Base-by-base conservation (phyloP, 2,888 invertebrate species). In the Sphinx pinastri region DNA sequence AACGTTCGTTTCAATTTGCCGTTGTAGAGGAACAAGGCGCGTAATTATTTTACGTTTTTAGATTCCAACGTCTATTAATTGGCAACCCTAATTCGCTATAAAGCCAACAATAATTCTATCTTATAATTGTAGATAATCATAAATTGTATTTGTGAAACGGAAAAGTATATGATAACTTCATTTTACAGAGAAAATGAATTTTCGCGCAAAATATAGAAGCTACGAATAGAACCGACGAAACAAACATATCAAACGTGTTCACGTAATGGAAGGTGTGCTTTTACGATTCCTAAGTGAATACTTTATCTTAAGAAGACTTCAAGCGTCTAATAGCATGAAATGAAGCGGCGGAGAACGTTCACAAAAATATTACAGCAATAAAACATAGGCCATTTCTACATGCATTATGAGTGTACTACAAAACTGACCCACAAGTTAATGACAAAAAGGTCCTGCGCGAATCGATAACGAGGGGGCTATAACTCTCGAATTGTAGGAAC, bases 271-370 rank as follows among this genome's bases (percentile, higher is more conserved):
- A 25, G 38, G 59, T 38, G 66, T 49, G n/a, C 52, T 63, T 72
- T 72, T 72, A 73, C 54, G 66, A 63, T 67, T 67, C 69, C 70
- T 75, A 63, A 68, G 70, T 68, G 25, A 38, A 67, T 77, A 70
- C 72, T 74, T 74, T 75, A 63, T 69, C 72, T 82, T 79, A 79
- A 80, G 72, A 72, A 59, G 67, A 59, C 63, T 70, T 74, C 71
- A 74, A 78, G 75, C 73, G 67, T 59, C 71, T 69, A 73, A 77
- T 77, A 79, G 68, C 52, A 68, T 75, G 71, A 69, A 71, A 38
- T 31, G 58, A 59, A 47, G 14, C 51, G 5, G 68, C 49, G 31
- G 19, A n/a, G 47, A 68, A 38, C 16, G 47, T 59, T 25, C 52
- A 68, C 19, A 68, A 49, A 59, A 59, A 59, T 31, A 54, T n/a